Conservation (phyloP, 2,113 vertebrate genomes). For the Paracanthobrama guichenoti region DNA sequence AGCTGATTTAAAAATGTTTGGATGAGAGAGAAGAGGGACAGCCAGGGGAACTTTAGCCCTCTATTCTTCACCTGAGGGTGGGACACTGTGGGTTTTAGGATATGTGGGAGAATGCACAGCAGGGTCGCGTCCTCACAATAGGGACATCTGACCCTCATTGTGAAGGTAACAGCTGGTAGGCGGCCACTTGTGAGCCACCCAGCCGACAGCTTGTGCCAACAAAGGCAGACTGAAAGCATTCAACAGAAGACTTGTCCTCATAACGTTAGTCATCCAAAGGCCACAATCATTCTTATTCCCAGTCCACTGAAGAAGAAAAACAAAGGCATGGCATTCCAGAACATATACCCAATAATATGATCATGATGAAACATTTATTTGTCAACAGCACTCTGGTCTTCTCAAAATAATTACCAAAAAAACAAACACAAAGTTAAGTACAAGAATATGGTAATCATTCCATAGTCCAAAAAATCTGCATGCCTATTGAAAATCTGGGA, state of each 20-base stretch:
- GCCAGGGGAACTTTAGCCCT: neutral
- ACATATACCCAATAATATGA: neutral
- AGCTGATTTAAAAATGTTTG: slow-evolving; percentile 8
- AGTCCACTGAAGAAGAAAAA: neutral
- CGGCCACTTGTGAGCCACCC: slow-evolving; percentile 49
- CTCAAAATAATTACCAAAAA: neutral
- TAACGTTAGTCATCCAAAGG: slow-evolving; percentile 18
- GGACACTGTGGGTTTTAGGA: slow-evolving; percentile 19
- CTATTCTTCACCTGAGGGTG: slow-evolving; percentile 52
- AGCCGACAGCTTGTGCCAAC: slow-evolving; percentile 56
- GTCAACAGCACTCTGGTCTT: neutral
- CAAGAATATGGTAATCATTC: neutral
- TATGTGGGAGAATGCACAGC: slow-evolving; percentile 49
- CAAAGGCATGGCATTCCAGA: slow-evolving; percentile 12
- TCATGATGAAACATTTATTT: neutral
- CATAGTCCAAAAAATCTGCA: neutral
- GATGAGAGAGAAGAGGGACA: neutral
- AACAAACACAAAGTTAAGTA: neutral
- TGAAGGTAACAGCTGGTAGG: slow-evolving; percentile 59
- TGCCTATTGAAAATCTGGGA: neutral
- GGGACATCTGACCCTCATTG: slow-evolving; percentile 53
- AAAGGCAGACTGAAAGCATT: slow-evolving; percentile 49
- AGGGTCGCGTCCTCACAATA: slow-evolving; percentile 49
- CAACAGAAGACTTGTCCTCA: slow-evolving; percentile 18
- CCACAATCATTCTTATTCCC: slow-evolving; percentile 5